These are phyloP conservation scores for Sandelia bainsii DNA, from an alignment of 2,797 vertebrate genomes.

Conservation along the genomic window DNA sequence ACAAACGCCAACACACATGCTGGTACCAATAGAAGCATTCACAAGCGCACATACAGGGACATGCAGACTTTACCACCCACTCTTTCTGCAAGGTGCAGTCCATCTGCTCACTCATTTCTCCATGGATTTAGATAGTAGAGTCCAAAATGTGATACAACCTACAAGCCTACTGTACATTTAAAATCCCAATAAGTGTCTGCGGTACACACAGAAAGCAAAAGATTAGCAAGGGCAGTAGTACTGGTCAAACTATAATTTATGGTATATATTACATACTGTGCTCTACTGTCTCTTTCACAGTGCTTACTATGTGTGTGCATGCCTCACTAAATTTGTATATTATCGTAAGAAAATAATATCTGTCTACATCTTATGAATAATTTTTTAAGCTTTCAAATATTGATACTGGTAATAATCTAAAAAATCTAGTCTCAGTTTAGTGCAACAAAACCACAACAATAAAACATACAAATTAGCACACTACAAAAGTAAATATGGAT, in stretches of 20 bases:
- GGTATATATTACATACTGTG: not conserved
- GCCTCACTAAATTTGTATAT: not conserved
- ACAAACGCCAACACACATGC: slow-evolving; percentile 60
- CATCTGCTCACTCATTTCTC: slow-evolving; percentile 73
- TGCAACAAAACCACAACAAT: slow-evolving; percentile 5
- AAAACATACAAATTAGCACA: not conserved
- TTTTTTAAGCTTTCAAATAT: slow-evolving; percentile 5
- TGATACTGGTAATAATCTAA: not conserved
- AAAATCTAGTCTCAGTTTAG: not conserved
- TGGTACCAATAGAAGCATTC: slow-evolving; percentile 65
- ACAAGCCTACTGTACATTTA: slow-evolving; percentile 40
- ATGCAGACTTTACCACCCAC: slow-evolving; percentile 74
- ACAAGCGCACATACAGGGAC: slow-evolving; percentile 62
- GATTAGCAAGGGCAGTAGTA: not conserved
- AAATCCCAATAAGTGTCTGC: slow-evolving; percentile 37
- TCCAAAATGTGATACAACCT: slow-evolving; percentile 48
- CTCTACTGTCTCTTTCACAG: not conserved
- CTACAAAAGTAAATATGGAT: slow-evolving; percentile 30
- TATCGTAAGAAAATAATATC: not conserved
- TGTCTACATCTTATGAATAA: too few relatives aligned
- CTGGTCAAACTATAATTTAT: not conserved
- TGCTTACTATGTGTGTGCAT: not conserved
- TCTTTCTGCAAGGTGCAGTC: slow-evolving; percentile 67
- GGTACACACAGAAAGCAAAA: slow-evolving; percentile 11
- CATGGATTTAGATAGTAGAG: slow-evolving; percentile 51